These are phyloP conservation scores for Corvus moneduloides DNA, from an alignment of 2,113 vertebrate species.

Conservation along the genomic window DNA sequence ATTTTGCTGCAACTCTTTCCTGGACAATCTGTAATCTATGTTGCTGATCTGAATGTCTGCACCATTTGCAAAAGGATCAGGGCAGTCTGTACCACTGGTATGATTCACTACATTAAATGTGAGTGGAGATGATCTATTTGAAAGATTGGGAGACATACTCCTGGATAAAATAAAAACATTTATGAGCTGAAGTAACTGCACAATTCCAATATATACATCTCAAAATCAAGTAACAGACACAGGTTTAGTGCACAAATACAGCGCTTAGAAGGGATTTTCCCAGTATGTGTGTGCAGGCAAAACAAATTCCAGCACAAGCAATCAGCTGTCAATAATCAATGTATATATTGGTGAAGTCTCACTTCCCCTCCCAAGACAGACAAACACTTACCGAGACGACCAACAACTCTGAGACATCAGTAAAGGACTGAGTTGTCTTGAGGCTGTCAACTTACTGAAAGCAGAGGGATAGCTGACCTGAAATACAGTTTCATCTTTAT, in stretches of 20 bases:
- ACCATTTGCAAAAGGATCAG: slow-evolving; percentile 88
- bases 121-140: slow-evolving; percentile 87
- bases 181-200: background rate
- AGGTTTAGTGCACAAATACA: background rate
- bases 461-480: slow-evolving; percentile 94
- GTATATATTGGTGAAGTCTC: accelerated
- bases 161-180: slow-evolving; percentile 61
- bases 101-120: slow-evolving; percentile 66
- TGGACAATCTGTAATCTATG: slow-evolving; percentile 92
- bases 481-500: slow-evolving; percentile 78
- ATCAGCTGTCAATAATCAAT: background rate
- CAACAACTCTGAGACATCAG: slow-evolving; percentile 84
- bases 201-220: accelerated
- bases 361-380: background rate
- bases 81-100: slow-evolving; percentile 61
- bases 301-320: background rate
- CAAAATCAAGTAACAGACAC: background rate
- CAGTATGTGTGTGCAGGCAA: background rate
- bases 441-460: slow-evolving; percentile 88
- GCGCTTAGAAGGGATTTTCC: background rate
- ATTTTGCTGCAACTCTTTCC: slow-evolving; percentile 91
- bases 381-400: slow-evolving; percentile 85
- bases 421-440: slow-evolving; percentile 86
- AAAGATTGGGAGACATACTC: slow-evolving; percentile 86
- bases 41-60: slow-evolving; percentile 91